Evolutionary conservation across 2,888 invertebrate genomes (phyloP).

Genomic region (Odiellus spinosus): DNA sequence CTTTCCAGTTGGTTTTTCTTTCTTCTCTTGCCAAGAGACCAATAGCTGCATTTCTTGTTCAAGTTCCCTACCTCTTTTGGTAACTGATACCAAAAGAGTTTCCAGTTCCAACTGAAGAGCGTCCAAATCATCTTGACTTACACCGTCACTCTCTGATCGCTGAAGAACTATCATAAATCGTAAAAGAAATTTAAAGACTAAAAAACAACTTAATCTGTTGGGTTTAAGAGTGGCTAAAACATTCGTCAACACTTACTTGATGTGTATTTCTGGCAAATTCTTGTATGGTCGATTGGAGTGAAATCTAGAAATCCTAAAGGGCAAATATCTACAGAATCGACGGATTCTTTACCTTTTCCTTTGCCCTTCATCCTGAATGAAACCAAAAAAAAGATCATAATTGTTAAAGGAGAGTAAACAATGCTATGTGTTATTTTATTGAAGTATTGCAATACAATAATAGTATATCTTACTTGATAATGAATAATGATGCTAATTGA

Average conservation of each 20-base stretch:
- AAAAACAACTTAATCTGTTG: not conserved
- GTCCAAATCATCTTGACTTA: constrained; percentile 77
- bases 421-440: no score
- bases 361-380: constrained; percentile 13
- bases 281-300: constrained; percentile 29
- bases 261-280: constrained; percentile 27
- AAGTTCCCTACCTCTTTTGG: constrained; percentile 59
- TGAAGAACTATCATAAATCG: constrained; percentile 25
- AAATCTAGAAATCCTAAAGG: constrained; percentile 31
- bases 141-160: constrained; percentile 48
- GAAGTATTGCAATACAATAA: no score
- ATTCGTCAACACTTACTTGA: constrained; percentile 20
- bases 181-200: not conserved
- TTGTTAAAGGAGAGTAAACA: no score
- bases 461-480: no score
- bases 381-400: no score
- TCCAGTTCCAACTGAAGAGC: constrained; percentile 72
- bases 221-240: not conserved
- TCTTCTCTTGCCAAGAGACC: constrained; percentile 35
- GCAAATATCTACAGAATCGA: constrained; percentile 22
- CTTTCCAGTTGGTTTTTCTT: constrained; percentile 25
- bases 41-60: constrained; percentile 32
- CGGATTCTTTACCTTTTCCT: constrained; percentile 19
- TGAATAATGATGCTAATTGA: no score
- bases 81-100: constrained; percentile 62